These are phyloP conservation scores for Perithous albicinctus DNA, from an alignment of 2,888 invertebrate species.

Conservation along the genomic window DNA sequence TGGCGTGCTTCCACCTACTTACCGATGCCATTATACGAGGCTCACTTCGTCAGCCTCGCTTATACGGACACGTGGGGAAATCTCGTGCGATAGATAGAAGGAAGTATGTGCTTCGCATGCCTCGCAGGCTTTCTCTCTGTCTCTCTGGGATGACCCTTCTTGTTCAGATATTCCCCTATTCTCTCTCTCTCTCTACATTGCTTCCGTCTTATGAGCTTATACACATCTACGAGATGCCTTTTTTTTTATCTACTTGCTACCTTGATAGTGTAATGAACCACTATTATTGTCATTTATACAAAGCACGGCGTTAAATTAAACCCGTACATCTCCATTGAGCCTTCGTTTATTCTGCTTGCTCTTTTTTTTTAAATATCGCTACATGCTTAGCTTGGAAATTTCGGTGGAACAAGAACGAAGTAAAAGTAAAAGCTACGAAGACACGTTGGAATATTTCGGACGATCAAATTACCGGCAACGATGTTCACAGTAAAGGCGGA, in stretches of 20 bases:
- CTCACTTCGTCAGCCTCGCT: slow-evolving; percentile 44
- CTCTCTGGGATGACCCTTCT: neutral
- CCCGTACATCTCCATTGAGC: neutral
- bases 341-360: no score
- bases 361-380: no score
- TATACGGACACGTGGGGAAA: neutral
- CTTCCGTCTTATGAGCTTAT: neutral
- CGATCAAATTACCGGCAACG: no score
- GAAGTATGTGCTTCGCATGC: slow-evolving; percentile 25
- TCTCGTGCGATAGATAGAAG: slow-evolving; percentile 15
- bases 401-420: no score
- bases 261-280: slow-evolving; percentile 23
- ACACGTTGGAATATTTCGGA: no score
- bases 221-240: neutral
- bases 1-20: slow-evolving; percentile 55
- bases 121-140: neutral
- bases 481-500: no score
- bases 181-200: neutral
- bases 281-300: slow-evolving; percentile 7
- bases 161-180: neutral
- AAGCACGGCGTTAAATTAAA: slow-evolving; percentile 11
- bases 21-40: slow-evolving; percentile 49
- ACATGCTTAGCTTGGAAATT: no score
- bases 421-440: no score
- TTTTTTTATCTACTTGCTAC: neutral